A percentile compares a stretch with the other conserved stretches of the same genome.
phyloP scores from a whole-genome alignment of 2,113 vertebrate species.

The Piaya cayana region DNA sequence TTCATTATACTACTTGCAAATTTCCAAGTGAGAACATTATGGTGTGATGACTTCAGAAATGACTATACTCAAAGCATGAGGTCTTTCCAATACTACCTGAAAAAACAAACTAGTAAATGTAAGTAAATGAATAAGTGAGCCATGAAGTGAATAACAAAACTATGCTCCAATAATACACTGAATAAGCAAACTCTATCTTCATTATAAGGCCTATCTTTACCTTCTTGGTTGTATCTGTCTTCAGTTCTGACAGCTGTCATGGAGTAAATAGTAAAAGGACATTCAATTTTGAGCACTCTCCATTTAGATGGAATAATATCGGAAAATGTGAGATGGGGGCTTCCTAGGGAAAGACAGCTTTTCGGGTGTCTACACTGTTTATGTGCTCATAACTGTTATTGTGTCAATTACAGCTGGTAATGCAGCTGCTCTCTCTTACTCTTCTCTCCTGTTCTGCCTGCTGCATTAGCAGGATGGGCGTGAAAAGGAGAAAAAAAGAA shows the following conservation, averaged over 20 bases:
- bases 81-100: background rate
- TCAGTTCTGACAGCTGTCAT: background rate
- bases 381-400: background rate
- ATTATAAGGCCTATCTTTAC: background rate
- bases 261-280: background rate
- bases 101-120: background rate
- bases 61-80: background rate
- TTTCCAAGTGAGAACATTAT: background rate
- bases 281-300: background rate
- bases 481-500: too few species aligned
- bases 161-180: accelerated
- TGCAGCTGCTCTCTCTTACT: too few species aligned
- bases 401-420: too few species aligned
- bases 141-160: background rate
- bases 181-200: background rate
- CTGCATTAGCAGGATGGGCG: too few species aligned
- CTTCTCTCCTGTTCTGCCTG: too few species aligned
- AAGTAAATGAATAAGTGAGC: background rate
- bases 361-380: background rate
- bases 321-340: background rate
- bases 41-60: background rate
- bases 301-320: background rate
- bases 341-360: background rate
- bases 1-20: background rate
- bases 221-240: background rate